Conservation (phyloP, 2,797 vertebrate genomes). For the Argyrosomus regius region DNA sequence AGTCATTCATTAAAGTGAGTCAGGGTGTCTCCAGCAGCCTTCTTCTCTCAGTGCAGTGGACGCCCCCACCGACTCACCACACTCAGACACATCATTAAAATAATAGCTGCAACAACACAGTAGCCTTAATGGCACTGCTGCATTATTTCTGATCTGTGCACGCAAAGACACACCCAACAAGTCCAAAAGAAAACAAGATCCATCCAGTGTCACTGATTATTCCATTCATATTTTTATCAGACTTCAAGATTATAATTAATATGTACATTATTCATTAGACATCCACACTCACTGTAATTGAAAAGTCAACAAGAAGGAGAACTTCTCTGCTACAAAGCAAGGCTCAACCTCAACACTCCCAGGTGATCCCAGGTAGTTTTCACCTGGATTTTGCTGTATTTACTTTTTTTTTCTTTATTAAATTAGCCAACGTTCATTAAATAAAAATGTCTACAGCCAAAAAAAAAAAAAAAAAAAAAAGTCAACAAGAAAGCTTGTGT, state of each 20-base stretch:
- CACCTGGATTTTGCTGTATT: neutral
- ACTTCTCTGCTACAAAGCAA: conserved; percentile 38
- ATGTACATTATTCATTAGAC: no score
- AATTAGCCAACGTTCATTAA: conserved; percentile 18
- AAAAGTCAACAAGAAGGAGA: conserved; percentile 6
- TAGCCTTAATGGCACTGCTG: neutral
- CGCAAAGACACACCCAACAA: no score
- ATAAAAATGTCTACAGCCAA: neutral
- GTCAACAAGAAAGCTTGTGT: no score
- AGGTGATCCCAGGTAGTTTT: conserved; percentile 20
- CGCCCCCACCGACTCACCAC: neutral
- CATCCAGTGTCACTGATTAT: no score
- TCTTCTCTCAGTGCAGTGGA: neutral
- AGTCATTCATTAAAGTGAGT: conserved; percentile 3
- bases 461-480: no score
- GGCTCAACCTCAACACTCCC: conserved; percentile 55
- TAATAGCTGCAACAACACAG: neutral
- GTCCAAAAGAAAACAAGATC: no score
- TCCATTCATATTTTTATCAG: no score
- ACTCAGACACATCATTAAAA: neutral
- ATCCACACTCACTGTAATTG: no score
- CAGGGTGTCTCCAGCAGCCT: neutral
- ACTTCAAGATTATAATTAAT: no score
- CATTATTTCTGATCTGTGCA: no score
- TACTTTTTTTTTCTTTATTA: conserved; percentile 14